Base-by-base conservation (phyloP, 2,888 invertebrate species). In the Drepana falcataria region DNA sequence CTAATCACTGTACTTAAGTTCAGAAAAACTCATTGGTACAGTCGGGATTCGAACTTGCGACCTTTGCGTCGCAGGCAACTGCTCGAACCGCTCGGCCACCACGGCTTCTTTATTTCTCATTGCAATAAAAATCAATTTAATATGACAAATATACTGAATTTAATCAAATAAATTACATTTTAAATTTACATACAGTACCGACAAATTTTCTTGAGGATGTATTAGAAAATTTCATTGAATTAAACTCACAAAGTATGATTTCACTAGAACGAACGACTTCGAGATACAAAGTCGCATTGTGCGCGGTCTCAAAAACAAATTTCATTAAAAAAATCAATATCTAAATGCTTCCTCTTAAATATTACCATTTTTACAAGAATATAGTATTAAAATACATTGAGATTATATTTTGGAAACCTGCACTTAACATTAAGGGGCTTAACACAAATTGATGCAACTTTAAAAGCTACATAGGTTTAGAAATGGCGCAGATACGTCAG, bases 61-160 rank as follows among this genome's bases (percentile, higher is more conserved):
- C 21, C 21, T 21, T 21, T 21, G 21, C 21, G 21, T 21, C 21
- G 21, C 21, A 21, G 21, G 21, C 21, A 21, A 21, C 21, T 21
- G 21, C 21, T 21, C 21, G 21, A 21, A 21, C 21, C 21, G 21
- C 21, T 21, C 21, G 21, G 21, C 21, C 21, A 21, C 21, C 21
- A 21, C 21, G 21, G 21, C 21, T 21, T 21, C 21, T 21, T 21
- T 21, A 21, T 21, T 21, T 21, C 21, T 21, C 1, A 21, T 21
- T 21, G 21, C 21, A 34, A 54, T 7, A 7, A 49, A 33, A 35
- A 21, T 35, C 5, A 47, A 9, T 44, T 44, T 35, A 21, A 66
- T 79, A 77, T 75, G 89, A 89, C 89, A 89, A 89, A 90, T 90
- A 89, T 89, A 89, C 81, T 88, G 83, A 84, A 87, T 87, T 89